Base-by-base conservation (phyloP, 1,140 invertebrate species). In the Alviniconcha marisindica region DNA sequence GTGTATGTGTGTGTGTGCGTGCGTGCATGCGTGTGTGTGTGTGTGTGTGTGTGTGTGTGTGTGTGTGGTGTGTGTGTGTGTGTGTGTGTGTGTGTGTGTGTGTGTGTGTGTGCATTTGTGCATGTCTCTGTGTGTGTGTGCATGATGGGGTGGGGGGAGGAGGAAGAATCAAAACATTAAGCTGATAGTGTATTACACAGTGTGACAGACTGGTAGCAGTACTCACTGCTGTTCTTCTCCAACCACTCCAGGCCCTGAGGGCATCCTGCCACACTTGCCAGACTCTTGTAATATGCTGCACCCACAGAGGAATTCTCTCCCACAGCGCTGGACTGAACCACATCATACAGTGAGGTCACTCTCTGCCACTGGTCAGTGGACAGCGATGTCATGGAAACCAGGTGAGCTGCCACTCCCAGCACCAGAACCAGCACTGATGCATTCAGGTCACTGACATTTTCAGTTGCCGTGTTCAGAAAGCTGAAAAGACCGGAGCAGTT, bases 201-300 rank as follows among this genome's bases (percentile, higher is more conserved):
- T n/a, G n/a, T n/a, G n/a, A n/a, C n/a, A n/a, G n/a, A n/a, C n/a
- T n/a, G n/a, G n/a, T n/a, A n/a, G n/a, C n/a, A n/a, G n/a, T n/a
- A 63, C 21, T 63, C 21, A 76, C 73, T 36, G 5, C 40, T n/a
- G 42, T 76, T 76, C 5, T 76, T 51, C 31, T 76, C 44, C 24
- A 76, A 24, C 73, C 73, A 76, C 18, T 51, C 31, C 24, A 76
- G 42, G 1, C 73, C 73, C 18, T 10, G 12, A 31, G 73, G 73
- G 21, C 44, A 51, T 2, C 31, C 40, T n/a, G 33, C 56, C 56
- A 80, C 12, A 21, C 5, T 44, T 0, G 60, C 36, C 54, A 80
- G 38, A 66, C 78, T 66, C 36, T 44, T 80, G 60, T 44, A 80
- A 18, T 42, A 80, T 36, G 78, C 78, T n/a, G 60, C 78, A 15